Evolutionary conservation across 2,888 invertebrate species (phyloP), one percentile per base, ranked within the genome.

Genomic region (Drosophila anomalipes): DNA sequence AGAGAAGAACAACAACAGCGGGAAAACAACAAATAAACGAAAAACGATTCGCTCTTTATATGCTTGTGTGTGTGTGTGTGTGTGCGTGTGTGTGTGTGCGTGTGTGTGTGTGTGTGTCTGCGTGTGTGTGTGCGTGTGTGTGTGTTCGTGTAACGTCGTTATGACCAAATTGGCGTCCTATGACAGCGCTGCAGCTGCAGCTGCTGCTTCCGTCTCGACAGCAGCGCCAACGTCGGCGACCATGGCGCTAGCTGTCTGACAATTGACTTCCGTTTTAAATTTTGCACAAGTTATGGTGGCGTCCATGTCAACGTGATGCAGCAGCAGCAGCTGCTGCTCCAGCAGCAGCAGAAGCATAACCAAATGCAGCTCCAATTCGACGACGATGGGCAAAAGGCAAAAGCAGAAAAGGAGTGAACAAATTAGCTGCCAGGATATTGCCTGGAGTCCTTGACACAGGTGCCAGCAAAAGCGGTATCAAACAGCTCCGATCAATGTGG

Each of bases 251-350:
- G 51, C 72, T 77, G 80, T 76, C 89, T 90, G 90, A 86, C 90
- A 87, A 87, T 88, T 83, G 86, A 82, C 86, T 87, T 87, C 86
- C 86, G 86, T 75, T 87, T 86, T 86, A 83, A 87, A 87, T 87
- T 90, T 83, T 83, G 80, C 86, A 88, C 89, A 86, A 82, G 79
- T 86, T 90, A 89, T 89, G 86, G 58, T 73, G 56, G 71, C 81
- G 68, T 80, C 71, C 52, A 60, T 80, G 61, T 80, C 78, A 71
- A 52, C 69, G 62, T 51, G 54, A 47, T 35, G 30, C 66, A n/a
- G 22, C 62, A n/a, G 22, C 61, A 26, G 37, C 41, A 4, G 32
- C 63, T 19, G 70, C 28, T 14, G 22, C 64, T 10, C 49, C 51
- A 60, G 51, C 52, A 39, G 33, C 28, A 28, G 28, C 4, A 28